Base-by-base conservation (phyloP, 2,888 invertebrate genomes). In the Dryadula phaetusa region DNA sequence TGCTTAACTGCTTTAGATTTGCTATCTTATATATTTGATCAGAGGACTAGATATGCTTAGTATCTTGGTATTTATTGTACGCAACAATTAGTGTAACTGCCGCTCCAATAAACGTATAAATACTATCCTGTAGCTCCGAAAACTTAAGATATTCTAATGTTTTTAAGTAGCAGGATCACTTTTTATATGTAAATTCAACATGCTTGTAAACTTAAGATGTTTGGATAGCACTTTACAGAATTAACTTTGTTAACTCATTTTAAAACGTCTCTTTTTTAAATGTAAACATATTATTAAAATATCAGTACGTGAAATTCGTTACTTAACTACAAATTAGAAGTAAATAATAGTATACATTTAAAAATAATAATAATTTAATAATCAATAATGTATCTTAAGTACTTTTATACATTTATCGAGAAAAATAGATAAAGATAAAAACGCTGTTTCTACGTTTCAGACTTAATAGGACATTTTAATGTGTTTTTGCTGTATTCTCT, bases 21-120 rank as follows among this genome's bases (percentile, higher is more conserved):
- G 64, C 62, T 67, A 67, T 70, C 70, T 64, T 28, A 37, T 62
- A 67, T 58, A 66, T 58, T 47, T 64, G 67, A 70, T 70, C 61
- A 40, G 28, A 20, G 64, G 34, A 67, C 20, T 18, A 64, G 70
- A 67, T 70, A 56, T 64, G 32, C 34, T 47, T 62, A 44, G 49
- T 47, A 44, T 28, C 58, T 56, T 60, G 47, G 25, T 49, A 46
- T 60, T 46, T 47, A 52, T 63, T 60, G 62, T 64, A 56, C n/a
- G 34, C 10, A 32, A 32, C 8, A 42, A 60, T 60, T 28, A 44
- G 25, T 42, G 14, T 56, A 56, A 25, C 56, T 40, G 56, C 40
- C 40, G 40, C 20, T 56, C 22, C n/a, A 40, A 40, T 40, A 25
- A n/a, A 22, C 1, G n/a, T 25, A n/a, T 40, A n/a, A 56, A n/a